Evolutionary conservation across 2,113 vertebrate genomes (phyloP).

Genomic region (Xiphophorus hellerii): DNA sequence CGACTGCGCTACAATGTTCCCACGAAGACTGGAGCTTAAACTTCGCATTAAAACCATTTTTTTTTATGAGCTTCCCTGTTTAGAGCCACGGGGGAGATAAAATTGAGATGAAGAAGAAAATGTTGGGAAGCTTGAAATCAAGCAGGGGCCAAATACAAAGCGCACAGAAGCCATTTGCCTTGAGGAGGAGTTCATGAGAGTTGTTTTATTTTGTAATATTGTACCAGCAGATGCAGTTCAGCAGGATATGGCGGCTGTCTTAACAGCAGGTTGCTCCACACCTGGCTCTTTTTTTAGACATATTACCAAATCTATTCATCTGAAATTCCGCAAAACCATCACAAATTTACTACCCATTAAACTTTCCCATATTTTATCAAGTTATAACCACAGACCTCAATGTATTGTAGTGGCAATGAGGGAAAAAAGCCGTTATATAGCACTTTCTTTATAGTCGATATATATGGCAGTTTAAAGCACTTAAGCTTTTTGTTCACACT

Average conservation of each 20-base stretch:
- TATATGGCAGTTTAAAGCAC: too few relatives aligned
- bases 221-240: not conserved
- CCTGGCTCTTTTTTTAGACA: conserved; percentile 4
- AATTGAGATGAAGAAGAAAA: not conserved
- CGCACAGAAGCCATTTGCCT: not conserved
- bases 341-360: too few relatives aligned
- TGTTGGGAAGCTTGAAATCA: not conserved
- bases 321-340: not conserved
- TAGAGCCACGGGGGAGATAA: too few relatives aligned
- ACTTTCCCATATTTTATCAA: too few relatives aligned
- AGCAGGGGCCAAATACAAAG: too few relatives aligned
- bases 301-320: not conserved
- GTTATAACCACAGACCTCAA: too few relatives aligned
- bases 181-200: not conserved
- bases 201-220: conserved; percentile 40
- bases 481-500: conserved; percentile 4
- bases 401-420: too few relatives aligned
- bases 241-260: not conserved
- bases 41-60: conserved; percentile 36
- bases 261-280: conserved; percentile 30
- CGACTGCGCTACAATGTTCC: not conserved
- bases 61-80: not conserved
- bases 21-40: not conserved
- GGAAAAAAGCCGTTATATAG: too few relatives aligned
- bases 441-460: too few relatives aligned